Base-by-base conservation (phyloP, 2,113 vertebrate genomes). In the Malurus elegans region DNA sequence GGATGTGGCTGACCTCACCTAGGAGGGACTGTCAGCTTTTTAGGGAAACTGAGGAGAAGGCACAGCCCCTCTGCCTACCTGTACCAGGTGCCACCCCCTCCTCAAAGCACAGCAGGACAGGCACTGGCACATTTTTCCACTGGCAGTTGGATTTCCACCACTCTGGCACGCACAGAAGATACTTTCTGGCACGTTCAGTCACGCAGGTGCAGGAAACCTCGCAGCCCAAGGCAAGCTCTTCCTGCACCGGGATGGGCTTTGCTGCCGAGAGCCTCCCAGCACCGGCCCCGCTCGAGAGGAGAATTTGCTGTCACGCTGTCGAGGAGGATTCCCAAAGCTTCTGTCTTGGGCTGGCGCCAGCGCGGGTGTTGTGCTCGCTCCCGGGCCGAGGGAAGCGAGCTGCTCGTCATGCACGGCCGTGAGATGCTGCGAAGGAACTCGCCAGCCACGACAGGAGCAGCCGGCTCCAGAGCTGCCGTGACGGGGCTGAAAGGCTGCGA, bases 261-360 rank as follows among this genome's bases (percentile, higher is more conserved):
- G 4, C 71, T 19, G 4, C 2, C 2, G 4, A 75, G 32, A 84
- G 34, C 65, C 36, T 88, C 71, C 62, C 56, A 44, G 58, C 51
- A 28, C 44, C 0, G 2, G 62, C 29, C 44, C 72, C 2, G 13
- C 40, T 66, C 15, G 18, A 91, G 72, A 78, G 4, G 1, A 92
- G 32, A 5, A 2, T 53, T 83, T 38, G 42, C 48, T 78, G 72
- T 95, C 67, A 65, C 0, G 32, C 79, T 69, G 54, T 79, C 1
- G 4, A 91, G 84, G 67, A 94, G 86, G 67, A 92, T 93, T 95
- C 88, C 88, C 86, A 92, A 45, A 86, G 82, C 92, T 94, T 94
- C 86, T 83, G 72, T n/a, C 70, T 57, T 94, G 92, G 94, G 71
- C 29, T 0, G 0, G 36, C 0, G 81, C 96, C 96, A 97, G 45